phyloP scores from a whole-genome alignment of 35 echinoderm and acorn worm species.

The Heliocidaris erythrogramma region DNA sequence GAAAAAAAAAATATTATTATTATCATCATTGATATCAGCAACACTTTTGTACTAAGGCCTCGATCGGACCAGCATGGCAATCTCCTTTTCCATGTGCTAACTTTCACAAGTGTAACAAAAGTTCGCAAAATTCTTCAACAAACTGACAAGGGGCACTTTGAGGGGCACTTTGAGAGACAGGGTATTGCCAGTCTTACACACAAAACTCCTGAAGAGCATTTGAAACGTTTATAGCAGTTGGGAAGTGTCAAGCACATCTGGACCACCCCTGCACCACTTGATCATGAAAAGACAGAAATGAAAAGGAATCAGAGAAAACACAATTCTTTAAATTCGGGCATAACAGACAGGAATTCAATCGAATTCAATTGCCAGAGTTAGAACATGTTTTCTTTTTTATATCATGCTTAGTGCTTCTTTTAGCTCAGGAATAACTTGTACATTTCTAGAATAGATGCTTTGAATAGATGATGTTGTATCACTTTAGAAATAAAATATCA shows the following conservation, averaged over 20 bases:
- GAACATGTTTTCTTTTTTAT: background rate
- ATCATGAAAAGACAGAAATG: background rate
- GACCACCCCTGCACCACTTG: constrained; percentile 5
- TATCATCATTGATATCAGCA: background rate
- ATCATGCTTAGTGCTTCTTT: background rate
- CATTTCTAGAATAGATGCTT: background rate
- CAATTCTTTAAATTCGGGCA: background rate
- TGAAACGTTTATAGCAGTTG: background rate
- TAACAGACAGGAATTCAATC: background rate
- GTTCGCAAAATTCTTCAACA: background rate
- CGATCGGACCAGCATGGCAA: background rate
- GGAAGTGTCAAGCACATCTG: background rate
- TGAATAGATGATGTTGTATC: background rate
- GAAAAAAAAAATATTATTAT: background rate
- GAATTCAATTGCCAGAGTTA: background rate
- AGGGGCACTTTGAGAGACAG: background rate
- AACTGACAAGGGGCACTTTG: background rate
- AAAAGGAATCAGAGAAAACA: background rate
- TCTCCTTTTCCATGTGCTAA: background rate
- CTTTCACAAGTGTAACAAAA: background rate
- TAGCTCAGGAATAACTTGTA: background rate
- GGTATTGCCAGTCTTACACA: background rate
- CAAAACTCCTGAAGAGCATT: background rate
- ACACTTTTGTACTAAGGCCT: background rate
- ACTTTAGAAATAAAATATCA: too few species aligned